phyloP scores from a whole-genome alignment of 53 echinoderm and acorn worm genomes.

The Patiria pectinifera region DNA sequence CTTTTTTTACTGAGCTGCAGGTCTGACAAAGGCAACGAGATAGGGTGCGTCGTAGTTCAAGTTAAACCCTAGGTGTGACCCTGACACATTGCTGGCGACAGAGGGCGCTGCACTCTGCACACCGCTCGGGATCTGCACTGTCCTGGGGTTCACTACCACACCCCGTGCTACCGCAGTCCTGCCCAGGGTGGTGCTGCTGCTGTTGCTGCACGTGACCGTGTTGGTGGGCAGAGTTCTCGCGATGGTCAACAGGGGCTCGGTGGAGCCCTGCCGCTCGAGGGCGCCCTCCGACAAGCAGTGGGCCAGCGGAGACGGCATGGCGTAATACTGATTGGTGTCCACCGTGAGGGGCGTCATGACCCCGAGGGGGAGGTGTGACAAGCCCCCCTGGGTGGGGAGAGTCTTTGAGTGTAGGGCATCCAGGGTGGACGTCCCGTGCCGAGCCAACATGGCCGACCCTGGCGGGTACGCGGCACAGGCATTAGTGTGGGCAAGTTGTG shows the following conservation, averaged over 20 bases:
- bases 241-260: conserved; percentile 86
- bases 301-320: conserved; percentile 88
- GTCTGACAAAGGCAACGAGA: conserved; percentile 93
- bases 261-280: conserved; percentile 74
- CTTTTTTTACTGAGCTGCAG: conserved; percentile 77
- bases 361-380: conserved; percentile 35
- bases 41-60: conserved; percentile 95
- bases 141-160: conserved; percentile 33
- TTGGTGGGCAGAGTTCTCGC: conserved; percentile 84
- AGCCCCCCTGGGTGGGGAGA: not conserved
- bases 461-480: conserved; percentile 61
- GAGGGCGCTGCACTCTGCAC: conserved; percentile 67
- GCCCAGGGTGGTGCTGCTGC: conserved; percentile 19
- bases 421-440: conserved; percentile 14
- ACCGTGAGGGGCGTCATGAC: conserved; percentile 92
- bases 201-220: conserved; percentile 54
- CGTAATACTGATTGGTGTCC: conserved; percentile 96
- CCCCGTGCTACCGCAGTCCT: conserved; percentile 30
- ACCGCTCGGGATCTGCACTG: conserved; percentile 51
- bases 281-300: conserved; percentile 69
- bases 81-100: conserved; percentile 63
- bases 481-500: conserved; percentile 53
- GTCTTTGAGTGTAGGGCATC: conserved; percentile 30
- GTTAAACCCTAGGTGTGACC: conserved; percentile 86
- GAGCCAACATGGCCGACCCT: conserved; percentile 46